Evolutionary conservation across 2,888 invertebrate genomes (phyloP), one percentile per base, ranked within the genome.

Genomic region (Cerastis leucographa): DNA sequence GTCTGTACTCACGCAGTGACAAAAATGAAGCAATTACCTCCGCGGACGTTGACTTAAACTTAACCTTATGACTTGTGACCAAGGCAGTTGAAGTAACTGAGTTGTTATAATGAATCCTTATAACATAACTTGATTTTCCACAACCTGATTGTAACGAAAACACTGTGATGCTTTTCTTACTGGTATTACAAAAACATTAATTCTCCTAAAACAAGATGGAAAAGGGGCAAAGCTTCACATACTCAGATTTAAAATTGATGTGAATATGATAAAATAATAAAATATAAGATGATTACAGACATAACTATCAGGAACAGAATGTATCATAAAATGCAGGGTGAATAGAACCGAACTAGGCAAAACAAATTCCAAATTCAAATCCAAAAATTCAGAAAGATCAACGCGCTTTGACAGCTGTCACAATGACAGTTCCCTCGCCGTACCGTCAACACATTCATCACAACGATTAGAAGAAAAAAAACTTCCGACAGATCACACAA

Each of bases 401-500:
- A 64, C 6, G 17, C 14, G 19, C 0, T 62, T 73, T 71, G 76
- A 65, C 70, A 79, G 46, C 64, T 71, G 74, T 67, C 72, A 71
- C n/a, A 67, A 68, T 62, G 70, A 73, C 62, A 73, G 22, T 76
- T 73, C 64, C 65, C 56, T 54, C 71, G 19, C 59, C 40, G 22
- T 73, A 61, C 67, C 75, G 76, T 78, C 81, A 84, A 78, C 73
- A 64, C 12, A 70, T 29, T 56, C 70, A 86, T 70, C 75, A 77
- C 22, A 4, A 44, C 46, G 71, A 83, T 81, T 83, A 88, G 83
- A 83, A 82, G n/a, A 85, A 86, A 77, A 80, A 88, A 84, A 86
- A 74, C 92, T 93, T 94, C 94, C 94, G 91, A 91, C 91, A 92
- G 70, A 88, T 88, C 90, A 90, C 90, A 90, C 84, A 89, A 90